Conservation (phyloP, 2,888 invertebrate genomes). For the Dynastes maya region DNA sequence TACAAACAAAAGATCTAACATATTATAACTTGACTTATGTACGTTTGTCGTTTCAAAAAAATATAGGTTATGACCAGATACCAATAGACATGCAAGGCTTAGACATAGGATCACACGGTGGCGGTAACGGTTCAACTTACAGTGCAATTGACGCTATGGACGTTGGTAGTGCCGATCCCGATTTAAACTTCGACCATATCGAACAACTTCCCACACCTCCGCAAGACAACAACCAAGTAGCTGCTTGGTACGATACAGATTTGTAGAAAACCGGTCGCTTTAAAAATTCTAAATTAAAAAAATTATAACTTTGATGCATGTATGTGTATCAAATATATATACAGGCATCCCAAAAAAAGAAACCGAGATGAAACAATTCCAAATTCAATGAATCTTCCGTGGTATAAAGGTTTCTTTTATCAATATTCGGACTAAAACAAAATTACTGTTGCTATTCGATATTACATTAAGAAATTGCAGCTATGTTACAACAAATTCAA, state of each 20-base stretch:
- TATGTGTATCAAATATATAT: no score
- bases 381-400: no score
- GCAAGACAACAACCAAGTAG: constrained; percentile 91
- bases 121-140: constrained; percentile 79
- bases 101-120: constrained; percentile 84
- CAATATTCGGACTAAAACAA: not conserved
- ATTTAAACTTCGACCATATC: constrained; percentile 85
- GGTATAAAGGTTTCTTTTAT: not conserved
- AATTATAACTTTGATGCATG: no score
- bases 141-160: constrained; percentile 91
- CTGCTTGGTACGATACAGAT: constrained; percentile 98
- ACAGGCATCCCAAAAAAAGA: not conserved
- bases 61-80: constrained; percentile 95
- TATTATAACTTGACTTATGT: no score
- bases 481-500: not conserved
- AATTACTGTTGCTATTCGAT: no score
- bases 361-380: no score
- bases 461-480: no score
- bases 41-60: no score
- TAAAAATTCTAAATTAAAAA: not conserved
- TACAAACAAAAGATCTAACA: no score
- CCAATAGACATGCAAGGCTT: constrained; percentile 98
- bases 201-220: constrained; percentile 87
- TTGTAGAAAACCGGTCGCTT: constrained; percentile 74
- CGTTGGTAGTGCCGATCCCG: constrained; percentile 83